A percentile compares a stretch with the other conserved stretches of the same genome.
phyloP scores from a whole-genome alignment of 2,113 vertebrate genomes.

The Lutjanus erythropterus region DNA sequence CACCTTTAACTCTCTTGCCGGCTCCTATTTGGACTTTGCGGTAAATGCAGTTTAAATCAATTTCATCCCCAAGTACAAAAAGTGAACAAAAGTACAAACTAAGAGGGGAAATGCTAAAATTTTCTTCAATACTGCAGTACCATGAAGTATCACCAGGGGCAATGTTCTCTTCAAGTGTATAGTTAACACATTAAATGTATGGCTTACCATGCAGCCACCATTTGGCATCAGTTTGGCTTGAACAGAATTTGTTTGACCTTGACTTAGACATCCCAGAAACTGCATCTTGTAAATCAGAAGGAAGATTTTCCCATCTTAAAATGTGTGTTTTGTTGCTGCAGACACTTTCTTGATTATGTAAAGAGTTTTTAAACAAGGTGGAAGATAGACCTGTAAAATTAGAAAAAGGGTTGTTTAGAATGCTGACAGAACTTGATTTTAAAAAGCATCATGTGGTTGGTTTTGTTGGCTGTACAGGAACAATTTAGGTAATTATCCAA shows the following conservation, averaged over 20 bases:
- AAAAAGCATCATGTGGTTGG: not conserved
- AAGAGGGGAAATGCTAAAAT: not conserved
- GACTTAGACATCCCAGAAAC: not conserved
- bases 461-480: not conserved
- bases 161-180: not conserved
- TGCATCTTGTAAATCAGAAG: not conserved
- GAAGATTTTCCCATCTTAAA: not conserved
- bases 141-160: not conserved
- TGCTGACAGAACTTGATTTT: not conserved
- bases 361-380: not conserved
- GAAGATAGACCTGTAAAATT: not conserved
- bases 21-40: conserved; percentile 96
- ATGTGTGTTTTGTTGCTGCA: not conserved
- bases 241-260: not conserved
- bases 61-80: conserved; percentile 30
- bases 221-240: not conserved
- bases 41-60: conserved; percentile 87
- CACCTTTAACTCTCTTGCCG: conserved; percentile 91
- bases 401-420: not conserved
- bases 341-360: too few relatives aligned
- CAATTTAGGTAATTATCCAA: not conserved
- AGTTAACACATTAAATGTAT: not conserved
- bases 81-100: too few relatives aligned
- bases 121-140: not conserved
- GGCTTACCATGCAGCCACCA: too few relatives aligned